These are phyloP conservation scores for Lydus trimaculatus DNA, from an alignment of 2,888 invertebrate genomes.

Conservation along the genomic window DNA sequence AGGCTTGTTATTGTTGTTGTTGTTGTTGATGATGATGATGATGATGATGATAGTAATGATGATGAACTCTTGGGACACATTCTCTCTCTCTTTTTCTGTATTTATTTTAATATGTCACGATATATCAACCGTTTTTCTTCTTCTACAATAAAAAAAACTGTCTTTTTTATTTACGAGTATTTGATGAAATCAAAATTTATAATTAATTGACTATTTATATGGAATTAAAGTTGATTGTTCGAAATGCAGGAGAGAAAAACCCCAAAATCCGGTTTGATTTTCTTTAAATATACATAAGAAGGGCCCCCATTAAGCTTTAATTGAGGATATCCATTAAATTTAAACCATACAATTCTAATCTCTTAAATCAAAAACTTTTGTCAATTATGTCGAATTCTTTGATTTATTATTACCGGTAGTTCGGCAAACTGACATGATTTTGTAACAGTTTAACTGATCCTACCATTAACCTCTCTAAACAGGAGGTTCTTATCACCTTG, in stretches of 20 bases:
- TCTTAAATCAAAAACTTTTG: neutral
- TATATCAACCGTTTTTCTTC: neutral
- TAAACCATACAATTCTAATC: neutral
- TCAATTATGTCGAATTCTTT: neutral
- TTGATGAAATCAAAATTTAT: neutral
- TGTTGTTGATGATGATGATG: neutral
- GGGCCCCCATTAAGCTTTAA: neutral
- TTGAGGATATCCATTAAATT: neutral
- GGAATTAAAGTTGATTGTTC: neutral
- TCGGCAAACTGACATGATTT: neutral
- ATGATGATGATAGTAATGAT: neutral
- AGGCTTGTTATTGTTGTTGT: conserved; percentile 4
- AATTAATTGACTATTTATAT: neutral
- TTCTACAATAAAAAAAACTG: neutral
- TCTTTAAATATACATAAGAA: neutral
- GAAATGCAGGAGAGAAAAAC: neutral
- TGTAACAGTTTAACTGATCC: neutral
- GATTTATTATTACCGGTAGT: neutral
- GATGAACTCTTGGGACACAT: neutral
- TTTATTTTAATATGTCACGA: neutral
- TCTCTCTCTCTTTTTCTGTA: neutral
- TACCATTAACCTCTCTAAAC: neutral
- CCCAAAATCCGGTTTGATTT: neutral
- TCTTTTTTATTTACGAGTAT: neutral
- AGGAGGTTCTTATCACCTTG: neutral